Conservation (phyloP, 2,113 vertebrate species). For the Aythya baeri region DNA sequence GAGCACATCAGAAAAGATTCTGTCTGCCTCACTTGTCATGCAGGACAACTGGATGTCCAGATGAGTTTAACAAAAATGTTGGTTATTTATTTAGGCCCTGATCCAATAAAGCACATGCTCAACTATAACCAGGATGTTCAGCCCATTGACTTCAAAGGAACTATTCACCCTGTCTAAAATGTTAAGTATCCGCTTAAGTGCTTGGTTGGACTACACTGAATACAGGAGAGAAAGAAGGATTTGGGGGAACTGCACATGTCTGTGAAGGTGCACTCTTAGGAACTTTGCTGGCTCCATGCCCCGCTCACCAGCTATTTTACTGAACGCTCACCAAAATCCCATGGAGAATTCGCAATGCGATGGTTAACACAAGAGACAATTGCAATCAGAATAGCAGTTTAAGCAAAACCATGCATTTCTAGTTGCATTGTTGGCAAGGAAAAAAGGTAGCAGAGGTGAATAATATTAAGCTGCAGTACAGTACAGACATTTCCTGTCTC, state of each 20-base stretch:
- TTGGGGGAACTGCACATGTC: neutral
- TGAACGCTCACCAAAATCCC: neutral
- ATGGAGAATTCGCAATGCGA: neutral
- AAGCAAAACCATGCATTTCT: neutral
- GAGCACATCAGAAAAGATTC: constrained; percentile 42
- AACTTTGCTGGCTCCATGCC: neutral
- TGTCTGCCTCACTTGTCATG: constrained; percentile 38
- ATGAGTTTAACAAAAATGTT: constrained; percentile 55
- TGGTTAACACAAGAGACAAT: neutral
- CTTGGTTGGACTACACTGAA: constrained; percentile 20
- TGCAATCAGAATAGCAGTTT: neutral
- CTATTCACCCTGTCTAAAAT: constrained; percentile 39
- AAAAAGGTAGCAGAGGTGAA: neutral
- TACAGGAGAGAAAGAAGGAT: neutral
- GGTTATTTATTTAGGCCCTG: constrained; percentile 57
- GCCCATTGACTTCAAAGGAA: constrained; percentile 60
- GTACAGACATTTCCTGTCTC: neutral
- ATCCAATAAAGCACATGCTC: constrained; percentile 56
- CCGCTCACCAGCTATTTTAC: neutral
- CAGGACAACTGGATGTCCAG: constrained; percentile 52
- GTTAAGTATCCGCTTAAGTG: constrained; percentile 49
- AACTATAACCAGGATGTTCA: constrained; percentile 66
- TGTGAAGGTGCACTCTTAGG: constrained; percentile 1
- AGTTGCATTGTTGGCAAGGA: neutral
- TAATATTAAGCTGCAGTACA: neutral